phyloP scores from a whole-genome alignment of 2,888 invertebrate species.

The Agriopis leucophaearia region DNA sequence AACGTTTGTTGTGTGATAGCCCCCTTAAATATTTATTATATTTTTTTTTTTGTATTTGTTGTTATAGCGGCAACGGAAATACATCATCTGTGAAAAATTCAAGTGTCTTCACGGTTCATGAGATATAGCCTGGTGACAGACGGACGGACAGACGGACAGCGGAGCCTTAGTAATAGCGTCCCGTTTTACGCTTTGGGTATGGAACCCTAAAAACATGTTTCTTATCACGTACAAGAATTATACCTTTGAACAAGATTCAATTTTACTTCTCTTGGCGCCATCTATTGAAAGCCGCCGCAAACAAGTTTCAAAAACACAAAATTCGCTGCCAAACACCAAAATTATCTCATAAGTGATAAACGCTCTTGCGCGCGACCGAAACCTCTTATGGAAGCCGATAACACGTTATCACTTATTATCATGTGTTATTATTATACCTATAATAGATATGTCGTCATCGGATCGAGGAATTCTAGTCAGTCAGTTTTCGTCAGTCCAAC shows the following conservation, averaged over 20 bases:
- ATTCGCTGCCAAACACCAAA: not conserved
- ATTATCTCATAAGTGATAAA: conserved; percentile 28
- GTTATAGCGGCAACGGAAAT: too few relatives aligned
- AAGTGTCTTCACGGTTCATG: too few relatives aligned
- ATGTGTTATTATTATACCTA: conserved; percentile 29
- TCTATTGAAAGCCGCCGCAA: not conserved
- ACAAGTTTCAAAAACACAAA: not conserved
- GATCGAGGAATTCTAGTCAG: conserved; percentile 24
- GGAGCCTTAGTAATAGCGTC: too few relatives aligned
- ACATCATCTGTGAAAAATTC: too few relatives aligned
- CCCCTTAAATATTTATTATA: too few relatives aligned
- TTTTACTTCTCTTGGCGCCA: conserved; percentile 1
- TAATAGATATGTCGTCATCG: conserved; percentile 30
- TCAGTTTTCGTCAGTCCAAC: conserved; percentile 16
- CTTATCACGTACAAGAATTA: too few relatives aligned
- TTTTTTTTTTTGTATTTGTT: too few relatives aligned
- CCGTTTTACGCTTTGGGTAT: too few relatives aligned
- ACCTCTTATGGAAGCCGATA: conserved; percentile 35
- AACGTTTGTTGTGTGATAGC: too few relatives aligned
- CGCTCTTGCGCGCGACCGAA: conserved; percentile 24
- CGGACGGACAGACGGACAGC: too few relatives aligned
- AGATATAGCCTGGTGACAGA: too few relatives aligned
- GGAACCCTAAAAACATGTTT: too few relatives aligned
- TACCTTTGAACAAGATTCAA: not conserved
- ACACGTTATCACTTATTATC: conserved; percentile 42